Percentiles rank a stretch among this genome's conserved stretches.
phyloP scores from a whole-genome alignment of 2,888 invertebrate genomes.

The Hanleya hanleyi region DNA sequence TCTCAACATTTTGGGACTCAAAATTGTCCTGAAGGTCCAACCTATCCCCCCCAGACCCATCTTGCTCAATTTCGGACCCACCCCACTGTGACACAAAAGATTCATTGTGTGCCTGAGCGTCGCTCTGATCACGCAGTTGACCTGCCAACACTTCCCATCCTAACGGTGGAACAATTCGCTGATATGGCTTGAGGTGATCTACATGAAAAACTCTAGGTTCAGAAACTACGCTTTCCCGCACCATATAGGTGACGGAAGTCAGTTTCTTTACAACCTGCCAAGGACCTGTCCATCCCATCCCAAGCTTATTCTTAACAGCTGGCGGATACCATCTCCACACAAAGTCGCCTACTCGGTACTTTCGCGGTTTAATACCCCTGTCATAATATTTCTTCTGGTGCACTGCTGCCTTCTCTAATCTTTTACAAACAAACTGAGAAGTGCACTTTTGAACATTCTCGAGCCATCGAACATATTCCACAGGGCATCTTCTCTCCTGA shows the following conservation, averaged over 20 bases:
- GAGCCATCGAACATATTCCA: conserved; percentile 23
- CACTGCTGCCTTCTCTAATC: conserved; percentile 5
- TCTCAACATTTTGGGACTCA: too few species aligned
- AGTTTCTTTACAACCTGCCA: conserved; percentile 15
- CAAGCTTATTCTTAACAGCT: conserved; percentile 13
- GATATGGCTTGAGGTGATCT: conserved; percentile 26
- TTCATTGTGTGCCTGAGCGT: too few species aligned
- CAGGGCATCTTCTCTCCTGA: neutral
- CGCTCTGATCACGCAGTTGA: too few species aligned
- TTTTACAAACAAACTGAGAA: conserved; percentile 6
- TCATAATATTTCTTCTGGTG: conserved; percentile 24
- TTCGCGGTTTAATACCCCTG: conserved; percentile 10
- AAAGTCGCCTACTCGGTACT: conserved; percentile 16
- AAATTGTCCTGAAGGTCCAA: too few species aligned
- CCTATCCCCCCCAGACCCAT: too few species aligned
- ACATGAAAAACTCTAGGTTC: conserved; percentile 14
- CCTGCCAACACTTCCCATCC: too few species aligned
- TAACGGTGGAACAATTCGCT: too few species aligned
- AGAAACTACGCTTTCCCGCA: neutral
- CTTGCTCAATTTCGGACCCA: too few species aligned
- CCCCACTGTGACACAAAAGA: too few species aligned
- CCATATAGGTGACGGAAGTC: conserved; percentile 18
- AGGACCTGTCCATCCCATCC: conserved; percentile 28
- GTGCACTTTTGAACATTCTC: neutral
- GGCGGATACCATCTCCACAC: conserved; percentile 32